Evolutionary conservation across 1,140 invertebrate genomes (phyloP).

Genomic region (Papilio helenus): DNA sequence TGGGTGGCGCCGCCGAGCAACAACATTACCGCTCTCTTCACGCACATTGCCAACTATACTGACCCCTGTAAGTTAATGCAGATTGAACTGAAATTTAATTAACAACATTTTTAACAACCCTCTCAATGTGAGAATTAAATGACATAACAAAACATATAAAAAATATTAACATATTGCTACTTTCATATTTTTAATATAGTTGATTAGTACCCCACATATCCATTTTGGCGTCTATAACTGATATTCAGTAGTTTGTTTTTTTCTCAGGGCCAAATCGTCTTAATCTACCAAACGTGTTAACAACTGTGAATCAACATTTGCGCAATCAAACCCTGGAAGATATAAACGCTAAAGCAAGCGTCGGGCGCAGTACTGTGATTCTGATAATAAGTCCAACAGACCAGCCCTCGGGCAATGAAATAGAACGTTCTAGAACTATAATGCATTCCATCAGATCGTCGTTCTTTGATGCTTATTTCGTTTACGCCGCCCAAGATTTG

Average conservation of each 20-base stretch:
- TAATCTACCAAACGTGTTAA: constrained; percentile 74
- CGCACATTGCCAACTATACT: constrained; percentile 67
- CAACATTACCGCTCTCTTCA: constrained; percentile 69
- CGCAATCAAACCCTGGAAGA: constrained; percentile 65
- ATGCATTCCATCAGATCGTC: constrained; percentile 67
- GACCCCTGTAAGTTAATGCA: constrained; percentile 64
- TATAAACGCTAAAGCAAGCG: constrained; percentile 54
- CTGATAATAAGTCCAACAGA: constrained; percentile 74
- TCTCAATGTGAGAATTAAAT: too few species aligned
- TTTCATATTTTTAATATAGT: too few species aligned
- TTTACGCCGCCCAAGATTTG: constrained; percentile 66
- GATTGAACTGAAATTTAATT: too few species aligned
- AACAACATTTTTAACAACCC: too few species aligned
- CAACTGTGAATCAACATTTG: constrained; percentile 63
- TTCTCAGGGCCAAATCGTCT: constrained; percentile 77
- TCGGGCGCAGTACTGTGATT: constrained; percentile 68
- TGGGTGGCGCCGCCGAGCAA: constrained; percentile 81
- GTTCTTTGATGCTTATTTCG: constrained; percentile 77
- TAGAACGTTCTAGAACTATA: constrained; percentile 63
- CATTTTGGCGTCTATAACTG: too few species aligned
- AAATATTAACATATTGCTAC: too few species aligned
- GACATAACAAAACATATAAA: too few species aligned
- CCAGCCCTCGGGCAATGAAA: constrained; percentile 62
- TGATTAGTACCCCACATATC: too few species aligned
- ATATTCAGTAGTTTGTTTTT: constrained; percentile 25